Base-by-base conservation (phyloP, 35 echinoderm and acorn worm genomes). In the Strongylocentrotus purpuratus region DNA sequence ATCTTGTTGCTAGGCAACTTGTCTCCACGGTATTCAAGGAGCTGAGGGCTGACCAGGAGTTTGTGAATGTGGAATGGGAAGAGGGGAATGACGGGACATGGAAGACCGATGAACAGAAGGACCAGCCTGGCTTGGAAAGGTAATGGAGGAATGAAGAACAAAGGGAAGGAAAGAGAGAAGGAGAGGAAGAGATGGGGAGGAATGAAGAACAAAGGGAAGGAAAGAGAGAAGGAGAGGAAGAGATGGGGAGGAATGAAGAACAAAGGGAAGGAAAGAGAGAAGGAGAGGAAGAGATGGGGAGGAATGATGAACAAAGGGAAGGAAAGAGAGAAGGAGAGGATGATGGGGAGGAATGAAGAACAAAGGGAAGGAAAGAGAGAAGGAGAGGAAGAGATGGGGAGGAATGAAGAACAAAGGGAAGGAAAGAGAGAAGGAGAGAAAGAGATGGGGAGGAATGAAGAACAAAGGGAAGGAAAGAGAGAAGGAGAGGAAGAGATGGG, bases 1-100 rank as follows among this genome's bases (percentile, higher is more conserved):
- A 47, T 1, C 0, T 47, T 17, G 33, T 93, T 31, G 91, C 91
- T 31, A 47, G 48, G 91, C 46, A 93, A 58, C 45, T 93, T 13
- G 91, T 93, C 48, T 12, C 46, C 11, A 11, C 17, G 0, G 45
- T 58, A 12, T 93, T 93, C 46, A 58, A 47, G 33, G 91, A 93
- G 91, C 91, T 93, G 14, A 47, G 32, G 28, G 17, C 32, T 12
- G 91, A 93, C 31, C 46, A 13, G 22, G 91, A 93, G 48, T 93
- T 93, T 58, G 91, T 14, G 46, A n/a, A 93, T 32, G 48, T 93
- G 17, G 91, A 58, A 46, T 93, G 91, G 91, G 48, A 47, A 17
- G 87, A 89, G 45, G 87, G 20, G 41, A 31, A 89, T 2, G 65
- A 78, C 20, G 22, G 65, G 15, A 78, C 65, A 28, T n/a, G 65